Conservation (phyloP, 2,888 invertebrate genomes). For the Mycalesis mineus region DNA sequence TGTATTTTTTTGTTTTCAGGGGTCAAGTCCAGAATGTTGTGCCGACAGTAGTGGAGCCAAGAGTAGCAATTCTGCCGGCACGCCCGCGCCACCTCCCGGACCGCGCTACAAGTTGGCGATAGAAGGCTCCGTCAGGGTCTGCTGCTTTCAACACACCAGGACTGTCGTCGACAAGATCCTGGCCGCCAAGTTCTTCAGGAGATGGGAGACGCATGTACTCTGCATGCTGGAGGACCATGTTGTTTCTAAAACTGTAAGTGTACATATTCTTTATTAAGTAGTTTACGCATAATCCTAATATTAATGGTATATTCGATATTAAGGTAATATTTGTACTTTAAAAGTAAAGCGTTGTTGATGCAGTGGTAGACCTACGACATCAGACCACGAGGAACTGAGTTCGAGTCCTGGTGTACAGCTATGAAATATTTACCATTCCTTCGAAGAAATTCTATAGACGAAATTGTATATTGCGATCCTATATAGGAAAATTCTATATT, state of each 20-base stretch:
- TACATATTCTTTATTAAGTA: not conserved
- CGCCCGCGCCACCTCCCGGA: slow-evolving; percentile 70
- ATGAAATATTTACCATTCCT: too few species aligned
- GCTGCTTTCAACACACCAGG: slow-evolving; percentile 86
- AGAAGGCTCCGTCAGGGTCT: slow-evolving; percentile 85
- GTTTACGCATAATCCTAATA: too few species aligned
- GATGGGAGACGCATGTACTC: slow-evolving; percentile 88
- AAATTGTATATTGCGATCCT: too few species aligned
- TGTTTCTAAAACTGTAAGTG: slow-evolving; percentile 84
- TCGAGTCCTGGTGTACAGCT: too few species aligned
- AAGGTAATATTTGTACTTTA: too few species aligned
- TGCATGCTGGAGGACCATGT: slow-evolving; percentile 83
- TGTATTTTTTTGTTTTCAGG: slow-evolving; percentile 54
- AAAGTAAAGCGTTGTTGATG: too few species aligned
- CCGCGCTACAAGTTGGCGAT: slow-evolving; percentile 83
- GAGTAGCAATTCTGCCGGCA: slow-evolving; percentile 48
- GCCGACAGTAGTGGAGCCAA: slow-evolving; percentile 65
- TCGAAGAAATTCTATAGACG: too few species aligned
- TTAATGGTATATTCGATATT: too few species aligned
- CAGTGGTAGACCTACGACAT: too few species aligned
- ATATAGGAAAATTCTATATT: too few species aligned
- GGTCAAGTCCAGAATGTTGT: slow-evolving; percentile 76
- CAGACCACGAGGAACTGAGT: too few species aligned
- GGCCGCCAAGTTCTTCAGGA: slow-evolving; percentile 85
- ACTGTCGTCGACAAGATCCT: slow-evolving; percentile 88